Evolutionary conservation across 2,797 vertebrate genomes (phyloP), one percentile per base, ranked within the genome.

Genomic region (Zalophus californianus): DNA sequence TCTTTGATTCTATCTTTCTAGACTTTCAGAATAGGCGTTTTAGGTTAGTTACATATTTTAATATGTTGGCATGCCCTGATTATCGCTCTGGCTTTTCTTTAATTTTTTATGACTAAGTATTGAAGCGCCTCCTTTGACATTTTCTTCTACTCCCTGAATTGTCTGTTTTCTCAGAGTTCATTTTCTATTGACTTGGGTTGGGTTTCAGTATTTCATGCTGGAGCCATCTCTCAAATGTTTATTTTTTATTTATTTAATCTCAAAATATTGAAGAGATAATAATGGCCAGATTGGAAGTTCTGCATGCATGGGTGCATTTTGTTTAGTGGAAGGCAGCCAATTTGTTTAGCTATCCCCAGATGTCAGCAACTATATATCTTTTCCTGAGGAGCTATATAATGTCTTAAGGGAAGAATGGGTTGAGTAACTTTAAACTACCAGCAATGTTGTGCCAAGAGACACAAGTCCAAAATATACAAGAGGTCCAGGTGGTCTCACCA

Each of bases 231-330:
- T 93, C 38, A 88, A 80, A 66, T 66, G 1, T 64, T 80, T 89
- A 54, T 84, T 77, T 70, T 96, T 80, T 60, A 16, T 80, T 80
- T 89, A 23, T 91, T 87, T 86, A 70, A 68, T 68, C 64, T 68
- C n/a, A 68, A 68, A 68, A 68, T 97, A 32, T 70, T 80, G 60
- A 93, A 82, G 44, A 82, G 58, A 68, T 75, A 78, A 23, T 48
- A 66, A n/a, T 52, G 0, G 6, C 68, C n/a, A 96, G 50, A 66
- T 68, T 83, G 64, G n/a, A 95, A 93, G 70, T 66, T 78, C n/a
- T 72, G 70, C 73, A 85, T n/a, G 13, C 15, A 23, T 44, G 38
- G 35, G 8, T 41, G 32, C 68, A 66, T 87, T 90, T 90, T 90
- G 56, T 87, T 96, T 70, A 62, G 27, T 88, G 64, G 41, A 96